Base-by-base conservation (phyloP, 2,888 invertebrate genomes). In the Caenorhabditis sp. region DNA sequence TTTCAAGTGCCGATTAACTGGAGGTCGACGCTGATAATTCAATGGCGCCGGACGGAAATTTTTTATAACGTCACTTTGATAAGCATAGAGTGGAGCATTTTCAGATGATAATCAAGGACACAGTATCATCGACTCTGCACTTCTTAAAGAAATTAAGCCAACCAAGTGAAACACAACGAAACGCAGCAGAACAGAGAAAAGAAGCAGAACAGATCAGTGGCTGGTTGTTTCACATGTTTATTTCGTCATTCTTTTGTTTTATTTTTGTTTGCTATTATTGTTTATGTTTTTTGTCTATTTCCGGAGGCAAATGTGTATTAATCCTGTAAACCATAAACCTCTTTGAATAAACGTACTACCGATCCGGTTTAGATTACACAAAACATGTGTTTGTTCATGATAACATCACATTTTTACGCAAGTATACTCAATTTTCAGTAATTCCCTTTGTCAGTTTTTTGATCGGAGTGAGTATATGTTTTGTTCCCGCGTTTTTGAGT, bases 21-120 rank as follows among this genome's bases (percentile, higher is more conserved):
- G 76, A 44, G 76, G 67, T 67, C 67, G 71, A 67, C 53, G 51
- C 76, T 76, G 76, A 76, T 76, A 76, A 74, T 60, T 64, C 22
- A 22, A 4, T 24, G 76, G 76, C 76, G 76, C 67, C 71, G 37
- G 40, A 71, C 67, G 51, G 40, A 20, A 76, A 65, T 50, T 65
- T 13, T 22, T 6, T n/a, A 58, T 20, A 13, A 67, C 76, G 67
- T 76, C 67, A 76, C 61, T 50, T 35, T 50, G 71, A 72, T 72
- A 56, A 72, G 47, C 11, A 55, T 55, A 60, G 55, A 71, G 44
- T 71, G 55, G 55, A 62, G 55, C 44, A 18, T 55, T 26, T 58
- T 72, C 56, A 64, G 64, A 53, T 56, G 47, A 50, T 15, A 71
- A 35, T 20, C 26, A 9, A 28, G 44, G 9, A 47, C 28, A 1